A percentile compares a stretch with the other conserved stretches of the same genome.
Conservation (phyloP, 2,797 vertebrate genomes). For the Cynodonichthys magdalenae region DNA sequence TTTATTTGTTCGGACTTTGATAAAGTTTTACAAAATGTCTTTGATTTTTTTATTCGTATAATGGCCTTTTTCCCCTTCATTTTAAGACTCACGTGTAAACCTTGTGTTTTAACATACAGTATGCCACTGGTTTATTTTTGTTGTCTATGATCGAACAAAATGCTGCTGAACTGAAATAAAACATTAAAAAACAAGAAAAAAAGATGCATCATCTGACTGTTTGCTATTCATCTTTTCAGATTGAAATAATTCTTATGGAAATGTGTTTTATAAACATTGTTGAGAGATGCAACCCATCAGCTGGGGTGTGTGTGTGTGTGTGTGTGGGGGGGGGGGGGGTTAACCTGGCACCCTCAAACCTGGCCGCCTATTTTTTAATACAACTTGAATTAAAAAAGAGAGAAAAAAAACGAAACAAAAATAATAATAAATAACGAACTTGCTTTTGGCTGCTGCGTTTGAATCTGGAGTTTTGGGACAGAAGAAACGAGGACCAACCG, state of each 20-base stretch:
- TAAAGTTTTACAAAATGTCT: not conserved
- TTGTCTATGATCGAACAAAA: constrained; percentile 15
- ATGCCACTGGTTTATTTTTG: constrained; percentile 11
- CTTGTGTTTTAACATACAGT: not conserved
- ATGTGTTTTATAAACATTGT: constrained; percentile 23
- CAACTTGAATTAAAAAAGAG: constrained; percentile 1
- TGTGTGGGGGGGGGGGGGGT: no score
- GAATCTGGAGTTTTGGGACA: constrained; percentile 33
- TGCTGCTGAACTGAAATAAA: constrained; percentile 36
- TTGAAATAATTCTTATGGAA: constrained; percentile 33
- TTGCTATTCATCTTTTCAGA: constrained; percentile 23
- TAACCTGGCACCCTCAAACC: constrained; percentile 29
- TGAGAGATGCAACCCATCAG: constrained; percentile 21
- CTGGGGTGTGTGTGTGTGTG: no score
- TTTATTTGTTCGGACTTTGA: not conserved
- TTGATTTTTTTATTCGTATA: constrained; percentile 14
- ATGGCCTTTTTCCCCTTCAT: constrained; percentile 1
- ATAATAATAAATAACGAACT: constrained; percentile 2
- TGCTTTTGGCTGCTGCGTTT: constrained; percentile 43
- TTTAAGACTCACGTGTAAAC: not conserved
- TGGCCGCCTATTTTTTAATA: constrained; percentile 32
- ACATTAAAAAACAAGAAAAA: constrained; percentile 40
- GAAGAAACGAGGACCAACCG: constrained; percentile 56
- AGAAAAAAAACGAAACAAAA: not conserved
- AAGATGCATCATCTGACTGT: constrained; percentile 16